These are phyloP conservation scores for Wasmannia auropunctata DNA, from an alignment of 1,140 invertebrate species.

Conservation along the genomic window DNA sequence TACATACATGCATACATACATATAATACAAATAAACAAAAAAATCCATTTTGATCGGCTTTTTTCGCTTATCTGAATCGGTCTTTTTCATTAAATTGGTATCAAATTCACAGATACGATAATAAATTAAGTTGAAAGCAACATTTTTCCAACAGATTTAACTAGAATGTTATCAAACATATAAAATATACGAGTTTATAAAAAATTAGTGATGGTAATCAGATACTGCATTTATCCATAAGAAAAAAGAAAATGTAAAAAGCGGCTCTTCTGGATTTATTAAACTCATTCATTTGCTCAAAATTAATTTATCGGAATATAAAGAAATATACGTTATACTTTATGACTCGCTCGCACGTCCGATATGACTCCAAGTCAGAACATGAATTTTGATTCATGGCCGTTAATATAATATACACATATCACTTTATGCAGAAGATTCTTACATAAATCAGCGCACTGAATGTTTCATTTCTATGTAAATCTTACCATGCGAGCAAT, in stretches of 20 bases:
- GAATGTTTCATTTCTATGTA: background rate
- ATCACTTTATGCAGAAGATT: constrained; percentile 34
- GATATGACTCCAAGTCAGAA: constrained; percentile 55
- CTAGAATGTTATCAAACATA: background rate
- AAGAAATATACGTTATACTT: constrained; percentile 68
- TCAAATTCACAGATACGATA: background rate
- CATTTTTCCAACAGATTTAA: background rate
- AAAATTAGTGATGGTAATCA: background rate
- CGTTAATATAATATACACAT: constrained; percentile 39
- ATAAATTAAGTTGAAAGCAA: background rate
- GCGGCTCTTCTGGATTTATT: background rate
- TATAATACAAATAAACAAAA: background rate
- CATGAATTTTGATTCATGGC: constrained; percentile 72
- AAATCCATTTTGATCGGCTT: no score
- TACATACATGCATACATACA: background rate
- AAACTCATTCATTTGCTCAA: background rate
- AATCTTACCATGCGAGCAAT: constrained; percentile 3
- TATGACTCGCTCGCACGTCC: constrained; percentile 28
- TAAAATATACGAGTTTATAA: background rate
- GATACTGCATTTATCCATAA: constrained; percentile 5
- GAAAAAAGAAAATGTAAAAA: background rate
- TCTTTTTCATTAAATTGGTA: background rate
- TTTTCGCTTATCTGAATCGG: no score
- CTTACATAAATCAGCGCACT: constrained; percentile 21
- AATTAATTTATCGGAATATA: constrained; percentile 58